A percentile compares a stretch with the other conserved stretches of the same genome.
Conservation (phyloP, 2,113 vertebrate species). For the Grammomys surdaster region DNA sequence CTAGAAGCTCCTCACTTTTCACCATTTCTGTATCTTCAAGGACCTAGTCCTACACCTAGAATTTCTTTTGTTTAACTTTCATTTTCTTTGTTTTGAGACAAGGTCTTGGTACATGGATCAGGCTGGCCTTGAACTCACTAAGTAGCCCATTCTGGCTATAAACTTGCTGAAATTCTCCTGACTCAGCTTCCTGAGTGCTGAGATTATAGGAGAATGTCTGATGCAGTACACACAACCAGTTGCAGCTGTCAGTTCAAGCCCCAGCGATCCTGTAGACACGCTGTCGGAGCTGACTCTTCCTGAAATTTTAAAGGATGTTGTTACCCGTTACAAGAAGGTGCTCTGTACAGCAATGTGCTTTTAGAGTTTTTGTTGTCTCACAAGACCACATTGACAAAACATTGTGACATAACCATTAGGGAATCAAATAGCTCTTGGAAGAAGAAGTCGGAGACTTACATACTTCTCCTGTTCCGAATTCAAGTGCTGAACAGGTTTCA, state of each 20-base stretch:
- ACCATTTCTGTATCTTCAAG: conserved; percentile 12
- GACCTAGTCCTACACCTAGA: background rate
- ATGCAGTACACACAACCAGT: background rate
- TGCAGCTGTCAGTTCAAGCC: background rate
- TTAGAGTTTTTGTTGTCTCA: conserved; percentile 29
- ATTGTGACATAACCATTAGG: background rate
- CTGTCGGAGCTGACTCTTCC: background rate
- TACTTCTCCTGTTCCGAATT: background rate
- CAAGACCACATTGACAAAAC: conserved; percentile 13
- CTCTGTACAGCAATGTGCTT: background rate
- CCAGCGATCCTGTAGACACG: background rate
- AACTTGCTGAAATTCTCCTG: background rate
- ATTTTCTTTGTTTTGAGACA: background rate
- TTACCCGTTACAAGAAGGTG: background rate
- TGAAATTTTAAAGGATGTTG: background rate
- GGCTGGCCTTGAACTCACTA: background rate
- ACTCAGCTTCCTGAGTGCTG: background rate
- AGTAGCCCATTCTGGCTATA: background rate
- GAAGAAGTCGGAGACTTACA: background rate
- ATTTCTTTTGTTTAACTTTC: background rate
- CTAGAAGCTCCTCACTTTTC: background rate
- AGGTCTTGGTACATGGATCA: background rate
- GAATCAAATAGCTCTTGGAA: background rate
- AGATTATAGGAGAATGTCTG: background rate
- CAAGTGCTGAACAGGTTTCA: background rate